Evolutionary conservation across 2,888 invertebrate genomes (phyloP).

Genomic region (Abrostola tripartita): DNA sequence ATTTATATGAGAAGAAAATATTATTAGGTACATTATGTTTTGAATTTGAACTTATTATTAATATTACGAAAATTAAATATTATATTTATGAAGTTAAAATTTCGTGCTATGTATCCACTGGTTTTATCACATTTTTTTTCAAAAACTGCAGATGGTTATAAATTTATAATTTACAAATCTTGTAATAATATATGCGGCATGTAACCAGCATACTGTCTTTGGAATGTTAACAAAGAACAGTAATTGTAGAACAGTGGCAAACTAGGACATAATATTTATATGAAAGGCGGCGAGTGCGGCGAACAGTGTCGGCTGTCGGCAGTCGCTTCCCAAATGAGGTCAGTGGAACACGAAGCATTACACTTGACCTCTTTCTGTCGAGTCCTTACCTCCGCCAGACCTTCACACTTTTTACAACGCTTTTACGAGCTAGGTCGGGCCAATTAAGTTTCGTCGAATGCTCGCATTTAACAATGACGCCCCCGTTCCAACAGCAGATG

Average conservation of each 20-base stretch:
- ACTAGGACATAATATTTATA: constrained; percentile 78
- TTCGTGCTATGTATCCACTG: no score
- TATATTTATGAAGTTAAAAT: no score
- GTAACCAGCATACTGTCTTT: constrained; percentile 39
- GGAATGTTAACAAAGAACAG: constrained; percentile 57
- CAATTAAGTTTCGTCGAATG: constrained; percentile 84
- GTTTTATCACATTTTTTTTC: no score
- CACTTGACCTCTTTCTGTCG: constrained; percentile 87
- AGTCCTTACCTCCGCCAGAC: constrained; percentile 88
- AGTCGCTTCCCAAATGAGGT: constrained; percentile 83
- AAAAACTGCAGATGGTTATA: no score
- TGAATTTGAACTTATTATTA: no score
- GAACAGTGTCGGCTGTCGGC: constrained; percentile 68
- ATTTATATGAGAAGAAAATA: no score
- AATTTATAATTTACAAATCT: no score
- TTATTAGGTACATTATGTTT: no score
- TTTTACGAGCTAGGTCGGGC: constrained; percentile 87
- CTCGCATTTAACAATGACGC: constrained; percentile 74
- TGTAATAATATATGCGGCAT: not conserved
- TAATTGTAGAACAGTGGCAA: constrained; percentile 72
- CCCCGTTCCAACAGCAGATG: constrained; percentile 72
- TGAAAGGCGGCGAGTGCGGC: constrained; percentile 78
- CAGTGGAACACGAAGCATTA: constrained; percentile 87
- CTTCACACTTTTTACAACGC: constrained; percentile 87
- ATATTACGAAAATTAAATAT: no score